phyloP scores from a whole-genome alignment of 2,113 vertebrate species.

The Nanorana parkeri region DNA sequence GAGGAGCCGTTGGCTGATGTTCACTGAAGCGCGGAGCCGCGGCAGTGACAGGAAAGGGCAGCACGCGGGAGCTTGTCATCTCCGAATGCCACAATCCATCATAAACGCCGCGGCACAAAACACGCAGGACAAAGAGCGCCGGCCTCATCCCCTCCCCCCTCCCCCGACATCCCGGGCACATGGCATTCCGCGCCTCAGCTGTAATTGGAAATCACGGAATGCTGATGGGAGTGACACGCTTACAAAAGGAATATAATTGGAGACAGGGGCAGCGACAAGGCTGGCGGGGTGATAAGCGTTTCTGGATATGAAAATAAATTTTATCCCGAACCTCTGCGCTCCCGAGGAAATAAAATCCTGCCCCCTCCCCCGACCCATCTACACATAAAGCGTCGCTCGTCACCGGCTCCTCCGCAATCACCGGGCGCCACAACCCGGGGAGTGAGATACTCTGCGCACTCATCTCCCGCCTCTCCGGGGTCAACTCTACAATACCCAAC shows the following conservation, averaged over 20 bases:
- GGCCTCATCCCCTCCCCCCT: background rate
- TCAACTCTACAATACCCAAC: too few species aligned
- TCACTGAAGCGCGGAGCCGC: background rate
- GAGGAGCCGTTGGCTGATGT: background rate
- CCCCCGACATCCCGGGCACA: background rate
- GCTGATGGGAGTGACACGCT: constrained; percentile 51
- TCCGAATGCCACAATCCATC: constrained; percentile 14
- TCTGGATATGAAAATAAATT: constrained; percentile 72
- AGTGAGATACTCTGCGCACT: too few species aligned
- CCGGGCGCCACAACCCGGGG: constrained; percentile 62
- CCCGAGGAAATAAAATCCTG: constrained; percentile 66
- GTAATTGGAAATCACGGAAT: constrained; percentile 51
- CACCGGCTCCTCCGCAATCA: constrained; percentile 64
- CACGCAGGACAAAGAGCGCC: background rate
- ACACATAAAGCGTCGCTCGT: constrained; percentile 65
- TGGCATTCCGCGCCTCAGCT: constrained; percentile 47
- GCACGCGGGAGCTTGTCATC: constrained; percentile 6
- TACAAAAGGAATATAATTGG: constrained; percentile 61
- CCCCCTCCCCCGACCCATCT: constrained; percentile 63
- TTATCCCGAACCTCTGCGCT: constrained; percentile 67
- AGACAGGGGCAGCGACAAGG: constrained; percentile 60
- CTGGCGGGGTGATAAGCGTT: constrained; percentile 52
- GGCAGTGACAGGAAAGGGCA: constrained; percentile 9
- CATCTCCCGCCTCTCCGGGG: too few species aligned
- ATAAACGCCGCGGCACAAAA: background rate